phyloP scores from a whole-genome alignment of 1,140 invertebrate genomes.

The Drosophila parabipectinata region DNA sequence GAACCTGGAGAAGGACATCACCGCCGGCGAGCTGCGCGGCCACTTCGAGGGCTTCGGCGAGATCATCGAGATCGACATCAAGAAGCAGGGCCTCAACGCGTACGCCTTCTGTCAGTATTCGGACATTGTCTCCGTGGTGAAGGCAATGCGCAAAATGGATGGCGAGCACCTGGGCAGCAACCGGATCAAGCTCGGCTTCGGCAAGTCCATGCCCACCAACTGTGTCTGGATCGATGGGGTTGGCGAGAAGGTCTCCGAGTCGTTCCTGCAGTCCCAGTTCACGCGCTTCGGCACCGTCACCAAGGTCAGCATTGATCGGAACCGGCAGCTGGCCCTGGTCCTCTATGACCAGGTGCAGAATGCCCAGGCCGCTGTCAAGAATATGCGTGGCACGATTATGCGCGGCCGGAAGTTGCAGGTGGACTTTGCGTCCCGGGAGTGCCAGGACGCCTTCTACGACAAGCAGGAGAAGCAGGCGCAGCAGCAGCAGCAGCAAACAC shows the following conservation, averaged over 20 bases:
- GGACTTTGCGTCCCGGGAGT: constrained; percentile 96
- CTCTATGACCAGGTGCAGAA: constrained; percentile 94
- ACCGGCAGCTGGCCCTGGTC: constrained; percentile 93
- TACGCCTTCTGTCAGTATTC: constrained; percentile 99
- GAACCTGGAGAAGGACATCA: constrained; percentile 97
- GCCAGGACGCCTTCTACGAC: constrained; percentile 95
- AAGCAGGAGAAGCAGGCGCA: constrained; percentile 91
- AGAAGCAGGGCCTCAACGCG: constrained; percentile 93
- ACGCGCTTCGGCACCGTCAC: constrained; percentile 90
- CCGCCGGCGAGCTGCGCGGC: constrained; percentile 93
- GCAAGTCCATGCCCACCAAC: constrained; percentile 97
- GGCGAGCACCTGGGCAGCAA: constrained; percentile 95
- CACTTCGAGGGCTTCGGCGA: constrained; percentile 97
- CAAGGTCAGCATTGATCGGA: constrained; percentile 91
- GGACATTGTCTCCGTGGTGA: constrained; percentile 97
- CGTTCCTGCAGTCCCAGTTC: constrained; percentile 92
- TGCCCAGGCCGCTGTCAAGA: constrained; percentile 95
- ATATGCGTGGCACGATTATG: constrained; percentile 93
- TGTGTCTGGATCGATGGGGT: constrained; percentile 98
- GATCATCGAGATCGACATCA: constrained; percentile 99
- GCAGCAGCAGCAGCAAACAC: constrained; percentile 26
- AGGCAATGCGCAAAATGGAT: constrained; percentile 96
- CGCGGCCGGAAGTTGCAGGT: constrained; percentile 94
- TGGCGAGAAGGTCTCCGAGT: constrained; percentile 91
- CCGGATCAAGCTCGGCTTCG: constrained; percentile 96